Base-by-base conservation (phyloP, 2,797 vertebrate species). In the Sorex maritimensis region DNA sequence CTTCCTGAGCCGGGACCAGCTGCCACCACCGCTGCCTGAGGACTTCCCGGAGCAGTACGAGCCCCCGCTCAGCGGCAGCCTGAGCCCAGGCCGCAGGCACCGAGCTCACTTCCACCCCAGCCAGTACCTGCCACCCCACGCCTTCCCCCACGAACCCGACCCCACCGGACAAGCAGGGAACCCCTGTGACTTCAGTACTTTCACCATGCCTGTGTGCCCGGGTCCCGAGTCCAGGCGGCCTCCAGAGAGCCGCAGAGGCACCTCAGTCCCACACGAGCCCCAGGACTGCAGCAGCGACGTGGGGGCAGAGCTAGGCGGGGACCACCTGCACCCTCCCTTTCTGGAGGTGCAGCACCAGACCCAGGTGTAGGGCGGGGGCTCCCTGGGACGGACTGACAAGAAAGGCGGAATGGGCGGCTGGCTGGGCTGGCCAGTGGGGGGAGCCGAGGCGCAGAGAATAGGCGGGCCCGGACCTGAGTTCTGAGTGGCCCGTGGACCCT, bases 91-190 rank as follows among this genome's bases (percentile, higher is more conserved):
- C 34, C 98, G 98, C 97, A 96, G 94, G 89, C 98, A 98, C 83
- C 98, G 99, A 92, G 98, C 99, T 0, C 98, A 98, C 81, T 99
- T 99, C 97, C 99, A 99, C 94, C 99, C 99, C 0, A 99, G 99
- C 98, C 99, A 99, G 46, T 99, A 99, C 97, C 98, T 99, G 91
- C 99, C 99, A 21, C 99, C 99, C 30, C 99, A 99, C 95, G 98
- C 99, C 71, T 98, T 99, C 90, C 99, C 99, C 52, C 97, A 98
- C 0, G 99, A 98, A 3, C 71, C 71, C 8, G 21, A 24, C 2
- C 38, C 69, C 7, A 2, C 30, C 4, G 71, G 38, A 38, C 38
- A 23, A 11, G 34, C 30, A 10, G 11, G 28, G 10, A n/a, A 1
- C 28, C 67, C 28, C n/a, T 68, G 81, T 97, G 94, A 98, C 98